Evolutionary conservation across 2,888 invertebrate genomes (phyloP), one percentile per base, ranked within the genome.

Genomic region (Acronicta psi): DNA sequence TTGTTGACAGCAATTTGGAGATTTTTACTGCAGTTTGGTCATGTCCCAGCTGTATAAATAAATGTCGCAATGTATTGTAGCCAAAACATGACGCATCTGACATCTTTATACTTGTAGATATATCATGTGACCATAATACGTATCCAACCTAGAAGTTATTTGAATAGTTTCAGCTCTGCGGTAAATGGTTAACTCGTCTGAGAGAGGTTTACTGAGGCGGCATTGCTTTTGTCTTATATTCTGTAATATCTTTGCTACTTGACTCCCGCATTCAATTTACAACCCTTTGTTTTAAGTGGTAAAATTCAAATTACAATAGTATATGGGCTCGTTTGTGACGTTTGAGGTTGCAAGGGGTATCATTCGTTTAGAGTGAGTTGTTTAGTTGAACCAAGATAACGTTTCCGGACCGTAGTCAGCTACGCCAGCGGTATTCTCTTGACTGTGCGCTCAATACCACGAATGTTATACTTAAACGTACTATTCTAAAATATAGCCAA

Each of bases 361-460:
- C 68, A 62, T 79, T 84, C 77, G 82, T 80, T 84, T 73, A 75
- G 83, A 90, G 89, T 90, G 86, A 91, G 90, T 90, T 91, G 90
- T 91, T 90, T 90, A 89, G 90, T 87, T 89, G 83, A 81, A 83
- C 82, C 81, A 83, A 89, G 90, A 90, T 90, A 91, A 90, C 85
- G 85, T 88, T 88, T 89, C 89, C 88, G 87, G 83, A 76, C 79
- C 66, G 62, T 59, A 85, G 82, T 83, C 80, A 81, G 81, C 77
- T 80, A 82, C 69, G 82, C 81, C 79, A 83, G 83, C 75, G 81
- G 83, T 80, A 77, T 84, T 81, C 79, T 72, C 79, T 80, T 77
- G 66, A 75, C 69, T 81, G 82, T 57, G 81, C 80, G 67, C 76
- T 81, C 77, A 85, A 57, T 64, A 47, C 40, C 38, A 62, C 45